Base-by-base conservation (phyloP, 2,797 vertebrate genomes). In the Pipistrellus pipistrellus region DNA sequence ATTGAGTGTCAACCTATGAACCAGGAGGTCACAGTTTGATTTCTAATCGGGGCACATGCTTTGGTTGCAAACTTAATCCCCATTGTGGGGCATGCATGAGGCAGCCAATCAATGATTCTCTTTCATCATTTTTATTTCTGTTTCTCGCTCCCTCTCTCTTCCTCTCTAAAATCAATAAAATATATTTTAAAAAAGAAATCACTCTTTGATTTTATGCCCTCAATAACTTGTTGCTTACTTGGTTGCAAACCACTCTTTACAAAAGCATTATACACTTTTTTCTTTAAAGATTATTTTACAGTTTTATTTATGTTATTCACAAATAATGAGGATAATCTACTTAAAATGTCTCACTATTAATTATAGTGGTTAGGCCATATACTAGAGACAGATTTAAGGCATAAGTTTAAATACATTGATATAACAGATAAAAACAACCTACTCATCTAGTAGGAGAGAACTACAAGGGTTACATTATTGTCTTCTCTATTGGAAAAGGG, bases 301-400 rank as follows among this genome's bases (percentile, higher is more conserved):
- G 44, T 93, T 92, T 85, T 48, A 77, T 88, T 82, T 85, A 4
- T 20, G 69, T 83, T 94, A 27, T 44, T 90, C 3, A 75, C 53
- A 89, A 94, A 86, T 80, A 84, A 73, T 30, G 4, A 94, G 35
- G 5, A 81, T 76, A 88, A 66, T 93, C 2, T 90, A 21, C 86
- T 89, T 83, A 64, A 86, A 83, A 44, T 77, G 38, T 80, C 35
- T 96, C 85, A 82, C 5, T 80, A n/a, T 14, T 68, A 35, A 6
- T 23, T 32, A 64, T 41, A 83, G 27, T 80, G n/a, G 57, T n/a
- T 96, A 84, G 17, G 4, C 4, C 1, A 1, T 66, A 46, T 1
- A 53, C 15, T 12, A n/a, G 35, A 62, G 8, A 18, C 9, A 64
- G 7, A 6, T 53, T 57, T 68, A 82, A 46, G 35, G 13, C 1